A percentile compares a stretch with the other conserved stretches of the same genome.
phyloP scores from a whole-genome alignment of 1,140 invertebrate species.

The Eubasilissa regina region DNA sequence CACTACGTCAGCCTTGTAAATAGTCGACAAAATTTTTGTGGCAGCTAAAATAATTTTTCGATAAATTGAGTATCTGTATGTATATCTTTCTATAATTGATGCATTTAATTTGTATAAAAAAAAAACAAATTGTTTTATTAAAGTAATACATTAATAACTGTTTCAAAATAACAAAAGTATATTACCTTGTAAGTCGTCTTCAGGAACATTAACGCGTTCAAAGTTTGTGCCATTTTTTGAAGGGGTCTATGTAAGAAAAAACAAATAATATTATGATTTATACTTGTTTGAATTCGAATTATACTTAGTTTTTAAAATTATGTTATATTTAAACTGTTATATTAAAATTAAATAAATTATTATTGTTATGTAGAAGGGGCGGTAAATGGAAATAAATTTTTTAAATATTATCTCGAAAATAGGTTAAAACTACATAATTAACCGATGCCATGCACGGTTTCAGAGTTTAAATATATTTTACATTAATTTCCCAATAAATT shows the following conservation, averaged over 20 bases:
- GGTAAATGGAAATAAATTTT: neutral
- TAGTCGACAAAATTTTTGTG: neutral
- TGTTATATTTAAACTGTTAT: too few relatives aligned
- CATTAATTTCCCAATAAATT: too few relatives aligned
- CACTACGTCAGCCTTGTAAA: neutral
- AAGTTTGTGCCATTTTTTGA: neutral
- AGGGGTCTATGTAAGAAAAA: neutral
- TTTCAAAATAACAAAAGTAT: neutral
- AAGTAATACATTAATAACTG: neutral
- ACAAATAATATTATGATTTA: neutral
- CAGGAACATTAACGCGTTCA: neutral
- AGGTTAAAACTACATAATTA: too few relatives aligned
- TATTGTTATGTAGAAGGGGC: neutral
- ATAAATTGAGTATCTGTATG: neutral
- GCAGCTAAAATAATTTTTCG: neutral
- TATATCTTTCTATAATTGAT: neutral
- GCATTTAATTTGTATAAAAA: neutral
- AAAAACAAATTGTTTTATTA: neutral
- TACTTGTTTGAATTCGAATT: too few relatives aligned
- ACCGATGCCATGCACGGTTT: too few relatives aligned
- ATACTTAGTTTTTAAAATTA: too few relatives aligned
- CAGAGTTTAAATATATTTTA: too few relatives aligned
- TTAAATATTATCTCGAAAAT: too few relatives aligned
- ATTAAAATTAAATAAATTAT: neutral
- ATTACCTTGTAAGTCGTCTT: slow-evolving; percentile 4